Evolutionary conservation across 2,797 vertebrate genomes (phyloP).

Genomic region (Paedocypris micromegethes): DNA sequence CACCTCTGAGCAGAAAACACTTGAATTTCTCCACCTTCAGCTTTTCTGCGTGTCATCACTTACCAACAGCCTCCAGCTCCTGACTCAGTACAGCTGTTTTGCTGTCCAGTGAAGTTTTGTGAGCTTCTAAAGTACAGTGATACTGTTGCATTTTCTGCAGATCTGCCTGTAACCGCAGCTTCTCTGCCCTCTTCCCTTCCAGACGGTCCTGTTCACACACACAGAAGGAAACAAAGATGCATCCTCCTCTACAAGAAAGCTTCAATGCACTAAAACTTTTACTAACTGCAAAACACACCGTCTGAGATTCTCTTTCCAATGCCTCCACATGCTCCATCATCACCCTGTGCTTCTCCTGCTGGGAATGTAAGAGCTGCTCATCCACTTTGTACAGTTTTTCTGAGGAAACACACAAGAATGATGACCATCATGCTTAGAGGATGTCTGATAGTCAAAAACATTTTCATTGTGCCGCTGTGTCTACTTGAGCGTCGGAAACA

Average conservation of each 20-base stretch:
- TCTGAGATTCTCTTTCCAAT: constrained; percentile 84
- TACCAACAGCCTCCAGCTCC: constrained; percentile 79
- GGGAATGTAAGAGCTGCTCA: constrained; percentile 68
- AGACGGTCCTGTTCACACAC: constrained; percentile 77
- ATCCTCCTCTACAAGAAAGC: too few species aligned
- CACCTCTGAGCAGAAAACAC: constrained; percentile 62
- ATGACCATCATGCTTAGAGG: too few species aligned
- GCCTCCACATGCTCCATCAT: constrained; percentile 78
- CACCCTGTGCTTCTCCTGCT: constrained; percentile 74
- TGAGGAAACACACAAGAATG: constrained; percentile 47
- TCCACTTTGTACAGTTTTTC: constrained; percentile 81
- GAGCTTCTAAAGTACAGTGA: constrained; percentile 72
- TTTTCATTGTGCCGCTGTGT: too few species aligned
- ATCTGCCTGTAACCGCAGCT: constrained; percentile 78
- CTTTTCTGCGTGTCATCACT: constrained; percentile 21
- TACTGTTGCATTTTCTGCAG: constrained; percentile 85
- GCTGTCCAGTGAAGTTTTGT: constrained; percentile 71
- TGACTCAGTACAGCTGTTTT: constrained; percentile 66
- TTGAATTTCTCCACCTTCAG: neutral
- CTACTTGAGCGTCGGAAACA: too few species aligned
- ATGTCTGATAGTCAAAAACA: too few species aligned
- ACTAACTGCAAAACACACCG: constrained; percentile 59
- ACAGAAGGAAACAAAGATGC: neutral
- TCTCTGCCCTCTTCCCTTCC: constrained; percentile 74
- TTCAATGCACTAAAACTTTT: too few species aligned